Evolutionary conservation across 2,113 vertebrate species (phyloP).

Genomic region (Morone chrysops): DNA sequence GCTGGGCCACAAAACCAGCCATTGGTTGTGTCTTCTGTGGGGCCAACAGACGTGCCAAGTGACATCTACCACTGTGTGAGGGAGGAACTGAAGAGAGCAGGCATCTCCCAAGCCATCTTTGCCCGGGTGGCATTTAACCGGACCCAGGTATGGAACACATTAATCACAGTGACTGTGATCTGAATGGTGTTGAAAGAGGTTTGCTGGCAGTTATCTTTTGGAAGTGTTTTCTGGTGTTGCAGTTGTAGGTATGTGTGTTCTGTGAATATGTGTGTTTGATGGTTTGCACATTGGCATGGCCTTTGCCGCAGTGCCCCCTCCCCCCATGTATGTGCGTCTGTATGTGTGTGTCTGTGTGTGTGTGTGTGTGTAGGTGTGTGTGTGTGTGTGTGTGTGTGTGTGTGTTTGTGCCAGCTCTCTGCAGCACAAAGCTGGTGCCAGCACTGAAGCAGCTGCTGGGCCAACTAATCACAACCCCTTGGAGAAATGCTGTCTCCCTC

Average conservation of each 20-base stretch:
- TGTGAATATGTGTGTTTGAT: conserved; percentile 56
- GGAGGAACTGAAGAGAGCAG: conserved; percentile 98
- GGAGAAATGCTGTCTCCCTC: conserved; percentile 73
- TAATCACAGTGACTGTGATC: not conserved
- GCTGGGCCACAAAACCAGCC: conserved; percentile 59
- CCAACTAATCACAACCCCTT: conserved; percentile 81
- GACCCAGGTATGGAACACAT: conserved; percentile 90
- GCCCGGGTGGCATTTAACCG: conserved; percentile 99
- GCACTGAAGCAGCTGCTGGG: conserved; percentile 80
- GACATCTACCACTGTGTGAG: conserved; percentile 99
- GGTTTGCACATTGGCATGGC: conserved; percentile 71
- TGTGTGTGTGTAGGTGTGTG: conserved; percentile 45
- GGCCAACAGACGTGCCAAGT: conserved; percentile 88
- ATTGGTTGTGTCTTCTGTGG: conserved; percentile 36
- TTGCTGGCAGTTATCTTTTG: conserved; percentile 38
- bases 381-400: conserved; percentile 50
- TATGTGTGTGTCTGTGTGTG: conserved; percentile 56
- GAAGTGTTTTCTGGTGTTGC: conserved; percentile 15
- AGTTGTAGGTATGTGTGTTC: conserved; percentile 14
- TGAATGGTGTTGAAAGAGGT: conserved; percentile 13
- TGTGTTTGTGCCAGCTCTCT: conserved; percentile 79
- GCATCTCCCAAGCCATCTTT: conserved; percentile 99
- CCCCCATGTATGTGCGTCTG: conserved; percentile 36
- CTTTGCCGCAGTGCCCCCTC: conserved; percentile 77
- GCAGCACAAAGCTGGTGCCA: conserved; percentile 78